A percentile compares a stretch with the other conserved stretches of the same genome.
Conservation (phyloP, 2,888 invertebrate species). For the Cephus runcator region DNA sequence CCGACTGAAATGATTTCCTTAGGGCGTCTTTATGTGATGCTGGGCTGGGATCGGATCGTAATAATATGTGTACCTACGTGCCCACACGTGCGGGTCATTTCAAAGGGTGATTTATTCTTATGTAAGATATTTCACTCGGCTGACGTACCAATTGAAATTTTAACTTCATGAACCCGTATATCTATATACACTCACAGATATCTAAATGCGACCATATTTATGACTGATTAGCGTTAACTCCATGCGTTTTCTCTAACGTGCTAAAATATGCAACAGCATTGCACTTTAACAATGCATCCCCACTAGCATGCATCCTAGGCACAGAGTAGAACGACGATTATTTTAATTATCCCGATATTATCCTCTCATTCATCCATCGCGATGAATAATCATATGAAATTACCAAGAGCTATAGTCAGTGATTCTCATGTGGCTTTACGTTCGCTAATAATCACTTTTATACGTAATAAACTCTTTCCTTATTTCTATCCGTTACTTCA, state of each 20-base stretch:
- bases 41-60: neutral
- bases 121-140: neutral
- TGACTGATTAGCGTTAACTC: too few relatives aligned
- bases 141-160: neutral
- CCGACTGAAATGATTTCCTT: neutral
- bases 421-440: conserved; percentile 30
- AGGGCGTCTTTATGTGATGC: neutral
- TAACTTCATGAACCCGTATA: neutral
- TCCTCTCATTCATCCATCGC: conserved; percentile 27
- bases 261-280: neutral
- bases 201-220: too few relatives aligned
- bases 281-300: neutral
- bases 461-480: neutral
- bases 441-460: neutral
- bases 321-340: conserved; percentile 36
- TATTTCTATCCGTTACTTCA: neutral
- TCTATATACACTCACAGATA: too few relatives aligned
- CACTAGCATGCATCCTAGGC: neutral
- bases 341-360: conserved; percentile 48
- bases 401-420: conserved; percentile 33
- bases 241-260: too few relatives aligned
- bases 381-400: conserved; percentile 54
- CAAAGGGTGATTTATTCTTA: neutral
- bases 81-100: neutral
- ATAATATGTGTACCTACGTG: neutral